Evolutionary conservation across 2,113 vertebrate genomes (phyloP), one percentile per base, ranked within the genome.

Genomic region (Lamprotornis superbus): DNA sequence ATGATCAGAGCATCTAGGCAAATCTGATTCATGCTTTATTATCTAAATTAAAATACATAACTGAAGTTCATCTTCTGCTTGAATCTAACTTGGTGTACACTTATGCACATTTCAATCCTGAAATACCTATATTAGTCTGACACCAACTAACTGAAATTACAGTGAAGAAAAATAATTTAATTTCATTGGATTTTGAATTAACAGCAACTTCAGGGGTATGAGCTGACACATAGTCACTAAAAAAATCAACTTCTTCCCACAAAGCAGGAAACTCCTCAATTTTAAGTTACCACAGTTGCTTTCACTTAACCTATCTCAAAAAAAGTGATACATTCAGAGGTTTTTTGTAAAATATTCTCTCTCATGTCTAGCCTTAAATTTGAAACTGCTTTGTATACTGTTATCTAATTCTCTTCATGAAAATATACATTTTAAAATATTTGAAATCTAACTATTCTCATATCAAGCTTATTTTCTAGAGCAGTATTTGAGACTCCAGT

Each of bases 131-230:
- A 64, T 69, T 77, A 60, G 89, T 57, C 40, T 96, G 71, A 95
- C 68, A 95, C 35, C 37, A 95, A 86, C 42, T 91, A 97, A 96
- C 11, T 90, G 39, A 94, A 97, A 90, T 84, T 93, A 69, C 52
- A 85, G 40, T 80, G 56, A 91, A 93, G 71, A 91, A 90, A 94
- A 96, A 94, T 22, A 56, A 79, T 84, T 95, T 53, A 12, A 95
- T 96, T 96, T 89, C 53, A 94, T 22, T 82, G 57, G 80, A 67
- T 88, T 81, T 84, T 90, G 89, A 96, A 88, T 73, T 89, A 92
- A 90, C 44, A 40, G 67, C 35, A 77, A 75, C 44, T 91, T 97
- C 65, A 35, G 53, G 20, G 47, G 12, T 92, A 87, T 80, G 80
- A 94, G 70, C 37, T 87, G 79, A 95, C 63, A 55, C 35, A 83